Conservation (phyloP, 2,797 vertebrate species). For the Garrulus glandarius region DNA sequence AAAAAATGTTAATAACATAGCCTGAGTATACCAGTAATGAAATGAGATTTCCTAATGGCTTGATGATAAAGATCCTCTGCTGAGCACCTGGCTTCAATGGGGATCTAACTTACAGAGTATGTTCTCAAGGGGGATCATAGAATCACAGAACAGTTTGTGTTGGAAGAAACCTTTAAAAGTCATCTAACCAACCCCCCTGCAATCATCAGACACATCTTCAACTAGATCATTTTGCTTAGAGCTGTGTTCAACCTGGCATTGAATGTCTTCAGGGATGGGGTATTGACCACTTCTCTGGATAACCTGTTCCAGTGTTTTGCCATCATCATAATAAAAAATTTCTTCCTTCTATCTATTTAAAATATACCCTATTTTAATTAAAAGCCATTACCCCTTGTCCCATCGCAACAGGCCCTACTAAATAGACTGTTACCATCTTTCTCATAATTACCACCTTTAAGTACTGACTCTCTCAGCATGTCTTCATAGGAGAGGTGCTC, state of each 20-base stretch:
- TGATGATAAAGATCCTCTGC: background rate
- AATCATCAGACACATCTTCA: background rate
- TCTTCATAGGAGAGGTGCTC: background rate
- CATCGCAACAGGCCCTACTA: background rate
- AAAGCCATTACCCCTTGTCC: background rate
- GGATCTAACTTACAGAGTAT: background rate
- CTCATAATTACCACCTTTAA: background rate
- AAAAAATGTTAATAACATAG: background rate
- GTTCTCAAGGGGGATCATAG: background rate
- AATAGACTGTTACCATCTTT: background rate
- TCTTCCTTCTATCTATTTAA: background rate
- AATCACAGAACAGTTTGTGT: background rate
- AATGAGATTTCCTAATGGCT: background rate
- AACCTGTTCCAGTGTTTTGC: background rate
- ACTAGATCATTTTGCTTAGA: background rate
- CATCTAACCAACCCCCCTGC: background rate
- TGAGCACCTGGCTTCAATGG: background rate
- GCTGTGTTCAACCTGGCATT: background rate
- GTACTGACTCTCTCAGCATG: background rate
- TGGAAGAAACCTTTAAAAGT: background rate
- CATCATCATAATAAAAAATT: background rate
- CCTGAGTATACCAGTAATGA: background rate
- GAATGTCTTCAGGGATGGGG: background rate
- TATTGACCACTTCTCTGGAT: background rate
- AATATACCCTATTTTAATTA: background rate